Evolutionary conservation across 2,797 vertebrate species (phyloP).

Genomic region (Zenarchopterus dispar): DNA sequence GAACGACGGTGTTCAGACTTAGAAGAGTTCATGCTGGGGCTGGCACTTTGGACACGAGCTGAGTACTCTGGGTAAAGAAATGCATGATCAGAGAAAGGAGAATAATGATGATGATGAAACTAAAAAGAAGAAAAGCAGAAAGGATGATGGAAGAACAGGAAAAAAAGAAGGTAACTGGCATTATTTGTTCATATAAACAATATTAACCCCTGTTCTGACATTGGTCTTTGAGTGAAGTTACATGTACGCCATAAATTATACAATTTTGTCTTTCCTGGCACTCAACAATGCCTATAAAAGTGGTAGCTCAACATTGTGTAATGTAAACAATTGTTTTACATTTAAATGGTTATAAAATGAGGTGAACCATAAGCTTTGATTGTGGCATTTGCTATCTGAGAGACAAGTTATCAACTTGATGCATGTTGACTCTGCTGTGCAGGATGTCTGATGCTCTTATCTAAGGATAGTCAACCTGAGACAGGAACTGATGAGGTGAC

Average conservation of each 20-base stretch:
- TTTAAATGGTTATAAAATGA: conserved; percentile 36
- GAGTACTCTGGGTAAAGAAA: conserved; percentile 80
- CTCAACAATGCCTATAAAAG: too few species aligned
- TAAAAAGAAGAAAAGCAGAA: conserved; percentile 35
- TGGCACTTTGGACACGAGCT: conserved; percentile 78
- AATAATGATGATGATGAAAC: conserved; percentile 44
- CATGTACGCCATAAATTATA: too few species aligned
- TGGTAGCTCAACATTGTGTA: too few species aligned
- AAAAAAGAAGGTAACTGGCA: conserved; percentile 4
- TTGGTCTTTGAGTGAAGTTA: too few species aligned
- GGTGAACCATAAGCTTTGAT: conserved; percentile 24
- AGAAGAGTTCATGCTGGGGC: conserved; percentile 70
- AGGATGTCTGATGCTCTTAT: conserved; percentile 56
- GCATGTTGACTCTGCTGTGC: conserved; percentile 57
- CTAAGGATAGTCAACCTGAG: conserved; percentile 49
- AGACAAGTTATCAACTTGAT: conserved; percentile 7
- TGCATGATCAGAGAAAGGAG: conserved; percentile 56
- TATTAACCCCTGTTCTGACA: too few species aligned
- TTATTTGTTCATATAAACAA: neutral
- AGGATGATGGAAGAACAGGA: conserved; percentile 18
- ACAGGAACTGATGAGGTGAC: conserved; percentile 37
- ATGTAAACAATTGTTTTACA: neutral
- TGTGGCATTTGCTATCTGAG: conserved; percentile 31
- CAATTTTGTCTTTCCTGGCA: too few species aligned
- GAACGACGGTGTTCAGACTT: conserved; percentile 75